These are phyloP conservation scores for Ascaphus truei DNA, from an alignment of 2,113 vertebrate genomes.

Conservation along the genomic window DNA sequence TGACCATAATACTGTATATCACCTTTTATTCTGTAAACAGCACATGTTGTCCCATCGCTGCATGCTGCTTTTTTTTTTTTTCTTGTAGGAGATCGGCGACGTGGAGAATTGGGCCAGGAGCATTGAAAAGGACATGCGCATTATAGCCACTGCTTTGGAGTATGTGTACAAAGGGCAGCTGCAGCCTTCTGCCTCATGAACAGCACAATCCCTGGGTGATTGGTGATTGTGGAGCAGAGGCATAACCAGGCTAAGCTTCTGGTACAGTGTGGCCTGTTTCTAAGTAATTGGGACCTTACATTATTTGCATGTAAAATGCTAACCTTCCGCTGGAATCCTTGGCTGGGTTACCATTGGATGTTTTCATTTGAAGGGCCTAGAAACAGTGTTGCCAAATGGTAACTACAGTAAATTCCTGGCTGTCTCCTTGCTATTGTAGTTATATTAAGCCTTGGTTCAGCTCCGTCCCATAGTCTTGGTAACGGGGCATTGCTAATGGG, in stretches of 20 bases:
- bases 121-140: constrained; percentile 96
- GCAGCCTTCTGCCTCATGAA: constrained; percentile 72
- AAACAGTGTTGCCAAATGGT: not conserved
- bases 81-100: constrained; percentile 85
- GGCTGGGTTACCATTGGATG: too few relatives aligned
- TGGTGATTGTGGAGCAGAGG: not conserved
- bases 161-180: constrained; percentile 89
- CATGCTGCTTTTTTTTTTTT: not conserved
- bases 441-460: too few relatives aligned
- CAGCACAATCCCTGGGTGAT: too few relatives aligned
- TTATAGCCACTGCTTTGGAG: constrained; percentile 86
- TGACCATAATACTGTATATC: too few relatives aligned
- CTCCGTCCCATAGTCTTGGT: too few relatives aligned
- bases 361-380: too few relatives aligned
- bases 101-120: constrained; percentile 96
- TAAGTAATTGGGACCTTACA: not conserved
- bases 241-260: not conserved
- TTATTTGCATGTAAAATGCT: not conserved
- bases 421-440: too few relatives aligned
- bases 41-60: too few relatives aligned
- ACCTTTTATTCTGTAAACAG: not conserved
- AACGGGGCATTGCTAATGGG: too few relatives aligned
- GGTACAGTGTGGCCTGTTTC: not conserved
- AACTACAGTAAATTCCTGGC: too few relatives aligned
- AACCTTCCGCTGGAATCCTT: too few relatives aligned